phyloP scores from a whole-genome alignment of 2,113 vertebrate species.

The Origma solitaria region DNA sequence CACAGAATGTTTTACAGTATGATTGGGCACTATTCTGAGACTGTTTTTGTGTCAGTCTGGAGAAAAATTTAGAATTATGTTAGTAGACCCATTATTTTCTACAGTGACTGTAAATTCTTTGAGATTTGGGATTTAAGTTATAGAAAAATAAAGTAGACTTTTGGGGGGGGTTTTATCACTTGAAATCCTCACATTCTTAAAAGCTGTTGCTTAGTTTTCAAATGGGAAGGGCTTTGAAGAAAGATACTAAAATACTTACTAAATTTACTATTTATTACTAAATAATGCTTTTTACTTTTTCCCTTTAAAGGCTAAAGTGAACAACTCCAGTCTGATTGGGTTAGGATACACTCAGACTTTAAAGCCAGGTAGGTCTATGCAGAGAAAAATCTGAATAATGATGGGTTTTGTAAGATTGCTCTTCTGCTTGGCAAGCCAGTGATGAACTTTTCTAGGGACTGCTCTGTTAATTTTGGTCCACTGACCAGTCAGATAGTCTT shows the following conservation, averaged over 20 bases:
- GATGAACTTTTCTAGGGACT: neutral
- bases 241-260: neutral
- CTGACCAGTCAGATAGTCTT: neutral
- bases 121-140: neutral
- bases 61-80: neutral
- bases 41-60: neutral
- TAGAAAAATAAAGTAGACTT: neutral
- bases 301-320: conserved; percentile 91
- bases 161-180: neutral
- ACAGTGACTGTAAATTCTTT: neutral
- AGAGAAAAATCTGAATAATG: neutral
- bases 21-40: neutral
- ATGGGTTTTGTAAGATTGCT: neutral
- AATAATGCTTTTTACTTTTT: neutral
- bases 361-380: conserved; percentile 85
- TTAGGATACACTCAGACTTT: conserved; percentile 96
- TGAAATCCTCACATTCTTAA: neutral
- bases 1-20: neutral
- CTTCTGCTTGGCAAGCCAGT: neutral
- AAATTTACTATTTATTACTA: neutral
- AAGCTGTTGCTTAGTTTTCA: neutral
- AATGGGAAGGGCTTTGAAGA: neutral
- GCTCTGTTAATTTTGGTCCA: neutral
- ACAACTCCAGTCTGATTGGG: conserved; percentile 96
- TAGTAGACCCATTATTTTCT: neutral